These are phyloP conservation scores for Varroa destructor DNA, from an alignment of 1,140 invertebrate species.

Conservation along the genomic window DNA sequence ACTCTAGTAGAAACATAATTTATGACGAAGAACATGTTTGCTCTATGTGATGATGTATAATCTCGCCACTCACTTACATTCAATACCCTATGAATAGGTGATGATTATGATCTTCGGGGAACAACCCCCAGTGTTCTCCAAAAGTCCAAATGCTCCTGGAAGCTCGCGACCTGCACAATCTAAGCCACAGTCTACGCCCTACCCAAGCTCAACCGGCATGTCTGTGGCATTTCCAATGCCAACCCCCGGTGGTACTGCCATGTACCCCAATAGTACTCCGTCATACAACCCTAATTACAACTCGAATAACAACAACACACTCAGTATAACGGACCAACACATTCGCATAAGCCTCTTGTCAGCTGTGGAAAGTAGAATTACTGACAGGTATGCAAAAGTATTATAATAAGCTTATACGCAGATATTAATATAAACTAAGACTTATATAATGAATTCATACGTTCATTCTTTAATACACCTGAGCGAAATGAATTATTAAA, in stretches of 20 bases:
- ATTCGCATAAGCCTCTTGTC: conserved; percentile 81
- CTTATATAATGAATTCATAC: too few relatives aligned
- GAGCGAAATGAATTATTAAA: too few relatives aligned
- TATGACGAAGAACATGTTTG: too few relatives aligned
- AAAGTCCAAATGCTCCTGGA: conserved; percentile 40
- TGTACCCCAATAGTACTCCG: conserved; percentile 18
- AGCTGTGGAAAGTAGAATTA: conserved; percentile 85
- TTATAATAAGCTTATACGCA: too few relatives aligned
- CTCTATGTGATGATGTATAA: too few relatives aligned
- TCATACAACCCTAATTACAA: conserved; percentile 29
- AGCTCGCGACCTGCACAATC: background rate
- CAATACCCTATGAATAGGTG: conserved; percentile 47
- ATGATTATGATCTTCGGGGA: conserved; percentile 89
- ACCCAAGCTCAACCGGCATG: conserved; percentile 48
- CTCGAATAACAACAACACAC: conserved; percentile 37
- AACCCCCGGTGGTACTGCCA: background rate
- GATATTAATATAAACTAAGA: too few relatives aligned
- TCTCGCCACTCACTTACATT: background rate
- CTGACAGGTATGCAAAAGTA: conserved; percentile 45
- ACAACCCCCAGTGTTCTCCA: conserved; percentile 73
- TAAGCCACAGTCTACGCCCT: conserved; percentile 56
- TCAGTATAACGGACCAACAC: conserved; percentile 85
- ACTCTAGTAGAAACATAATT: too few relatives aligned
- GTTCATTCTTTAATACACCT: too few relatives aligned
- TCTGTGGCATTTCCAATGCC: conserved; percentile 10